Evolutionary conservation across 1,140 invertebrate species (phyloP), one percentile per base, ranked within the genome.

Genomic region (Ditylenchus dipsaci): DNA sequence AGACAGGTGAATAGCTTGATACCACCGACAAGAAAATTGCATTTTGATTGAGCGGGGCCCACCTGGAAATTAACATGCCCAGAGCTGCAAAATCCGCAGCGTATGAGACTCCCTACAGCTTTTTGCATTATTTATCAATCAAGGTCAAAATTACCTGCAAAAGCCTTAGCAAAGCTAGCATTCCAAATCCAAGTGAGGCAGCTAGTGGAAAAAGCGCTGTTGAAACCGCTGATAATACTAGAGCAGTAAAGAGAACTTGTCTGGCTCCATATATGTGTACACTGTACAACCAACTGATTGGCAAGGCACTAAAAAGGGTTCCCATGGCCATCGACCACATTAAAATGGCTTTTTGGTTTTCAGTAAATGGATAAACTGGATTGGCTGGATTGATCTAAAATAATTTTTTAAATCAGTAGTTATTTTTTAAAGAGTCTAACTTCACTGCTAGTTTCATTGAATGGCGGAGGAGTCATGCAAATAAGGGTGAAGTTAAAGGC

Each of bases 401-500:
- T 3, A 7, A 8, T 7, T 17, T 21, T 53, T 3, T 7, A 3
- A 53, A 21, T 21, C 15, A 53, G 8, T 3, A 38, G 33, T 11
- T 38, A 38, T 3, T 53, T 3, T 15, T 53, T 19, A 19, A 17
- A 53, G 15, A 53, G 8, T 7, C 15, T 7, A 8, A 53, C 49
- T 53, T 53, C 3, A 8, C 15, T 15, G 15, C n/a, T 53, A 53
- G n/a, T 53, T 21, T 53, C 3, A 53, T 26, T 53, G 8, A 17
- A 53, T 5, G 49, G 49, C 15, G 49, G 3, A 7, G 3, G 49
- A 17, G 3, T 26, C 66, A 73, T 75, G 49, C 71, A 73, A 42
- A 73, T 75, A 19, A 75, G 26, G 5, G 71, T 64, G 57, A 73
- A 76, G 30, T 76, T 74, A 45, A 75, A 75, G 42, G 65, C 63